Evolutionary conservation across 2,113 vertebrate genomes (phyloP).

Genomic region (Hystrix cristata): DNA sequence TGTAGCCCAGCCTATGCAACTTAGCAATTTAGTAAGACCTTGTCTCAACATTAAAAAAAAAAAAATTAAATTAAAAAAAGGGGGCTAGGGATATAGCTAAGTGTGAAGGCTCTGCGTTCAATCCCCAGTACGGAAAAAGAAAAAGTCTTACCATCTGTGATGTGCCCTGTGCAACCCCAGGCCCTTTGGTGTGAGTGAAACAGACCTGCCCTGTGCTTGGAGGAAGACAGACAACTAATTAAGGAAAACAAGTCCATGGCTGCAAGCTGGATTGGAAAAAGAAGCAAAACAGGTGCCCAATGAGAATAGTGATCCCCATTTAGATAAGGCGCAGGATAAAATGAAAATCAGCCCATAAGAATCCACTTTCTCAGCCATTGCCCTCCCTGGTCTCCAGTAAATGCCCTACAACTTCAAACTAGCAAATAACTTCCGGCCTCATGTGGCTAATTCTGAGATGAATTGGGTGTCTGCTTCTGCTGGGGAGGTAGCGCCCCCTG

Average conservation of each 20-base stretch:
- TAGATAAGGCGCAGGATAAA: background rate
- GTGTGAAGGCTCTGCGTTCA: background rate
- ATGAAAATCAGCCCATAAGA: background rate
- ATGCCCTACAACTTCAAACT: background rate
- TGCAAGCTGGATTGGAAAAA: background rate
- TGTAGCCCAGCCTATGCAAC: background rate
- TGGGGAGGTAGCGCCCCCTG: conserved; percentile 56
- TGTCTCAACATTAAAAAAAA: background rate
- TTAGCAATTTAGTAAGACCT: background rate
- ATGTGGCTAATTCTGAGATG: background rate
- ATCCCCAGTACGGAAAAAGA: background rate
- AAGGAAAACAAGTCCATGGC: background rate
- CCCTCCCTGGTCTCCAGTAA: background rate
- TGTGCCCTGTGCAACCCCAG: background rate
- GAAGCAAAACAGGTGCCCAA: background rate
- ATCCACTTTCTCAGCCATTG: background rate
- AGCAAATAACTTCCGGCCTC: background rate
- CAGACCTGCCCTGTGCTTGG: background rate
- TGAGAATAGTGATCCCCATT: background rate
- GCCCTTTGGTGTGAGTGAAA: background rate
- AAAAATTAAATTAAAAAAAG: background rate
- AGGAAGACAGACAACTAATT: background rate
- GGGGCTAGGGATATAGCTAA: background rate
- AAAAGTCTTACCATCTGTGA: background rate
- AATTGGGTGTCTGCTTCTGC: background rate